Percentiles rank a stretch among this genome's conserved stretches.
Evolutionary conservation across 2,888 invertebrate species (phyloP).

Genomic region (Axea sp.): DNA sequence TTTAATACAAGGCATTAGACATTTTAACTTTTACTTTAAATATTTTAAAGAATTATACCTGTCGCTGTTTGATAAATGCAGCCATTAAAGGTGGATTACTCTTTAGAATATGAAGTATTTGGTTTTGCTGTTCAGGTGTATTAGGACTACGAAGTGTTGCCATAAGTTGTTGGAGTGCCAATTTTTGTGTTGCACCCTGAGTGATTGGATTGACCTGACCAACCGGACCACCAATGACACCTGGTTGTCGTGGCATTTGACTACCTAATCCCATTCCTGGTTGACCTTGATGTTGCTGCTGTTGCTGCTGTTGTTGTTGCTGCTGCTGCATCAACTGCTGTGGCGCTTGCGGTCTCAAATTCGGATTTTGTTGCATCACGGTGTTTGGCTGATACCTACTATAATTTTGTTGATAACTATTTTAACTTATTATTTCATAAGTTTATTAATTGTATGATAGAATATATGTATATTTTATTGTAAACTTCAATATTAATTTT

Average conservation of each 20-base stretch:
- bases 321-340: conserved; percentile 80
- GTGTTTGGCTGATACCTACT: conserved; percentile 76
- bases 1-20: too few species aligned
- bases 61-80: conserved; percentile 94
- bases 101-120: conserved; percentile 93
- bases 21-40: too few species aligned
- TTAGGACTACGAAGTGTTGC: conserved; percentile 93
- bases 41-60: conserved; percentile 78
- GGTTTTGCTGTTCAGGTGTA: conserved; percentile 94
- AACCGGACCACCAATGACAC: conserved; percentile 75
- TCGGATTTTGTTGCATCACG: conserved; percentile 78
- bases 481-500: too few species aligned
- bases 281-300: conserved; percentile 78
- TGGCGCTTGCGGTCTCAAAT: conserved; percentile 77
- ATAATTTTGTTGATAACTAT: conserved; percentile 50
- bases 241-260: conserved; percentile 75
- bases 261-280: conserved; percentile 74
- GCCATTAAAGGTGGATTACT: conserved; percentile 97
- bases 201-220: conserved; percentile 78
- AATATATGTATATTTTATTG: too few species aligned
- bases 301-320: conserved; percentile 79
- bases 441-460: too few species aligned
- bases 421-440: too few species aligned
- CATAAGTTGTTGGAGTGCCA: conserved; percentile 89
- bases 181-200: conserved; percentile 81